Conservation (phyloP, 2,888 invertebrate species). For the Marronus borbonicus region DNA sequence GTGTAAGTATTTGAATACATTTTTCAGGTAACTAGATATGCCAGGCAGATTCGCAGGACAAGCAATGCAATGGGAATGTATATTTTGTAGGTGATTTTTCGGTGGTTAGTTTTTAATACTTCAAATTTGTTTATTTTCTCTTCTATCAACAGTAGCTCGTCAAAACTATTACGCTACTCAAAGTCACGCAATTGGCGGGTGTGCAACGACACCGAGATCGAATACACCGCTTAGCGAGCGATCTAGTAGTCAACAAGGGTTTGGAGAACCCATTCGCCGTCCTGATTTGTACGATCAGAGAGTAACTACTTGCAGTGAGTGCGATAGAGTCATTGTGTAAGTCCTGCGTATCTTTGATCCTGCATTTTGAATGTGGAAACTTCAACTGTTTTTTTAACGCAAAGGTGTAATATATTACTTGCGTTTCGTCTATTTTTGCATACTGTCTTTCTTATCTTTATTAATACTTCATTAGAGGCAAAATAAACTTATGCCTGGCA, state of each 20-base stretch:
- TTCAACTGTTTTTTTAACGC: conserved; percentile 1
- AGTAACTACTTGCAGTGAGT: conserved; percentile 84
- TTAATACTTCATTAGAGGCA: conserved; percentile 7
- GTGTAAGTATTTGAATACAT: conserved; percentile 83
- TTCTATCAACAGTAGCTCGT: conserved; percentile 63
- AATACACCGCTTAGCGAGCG: conserved; percentile 71
- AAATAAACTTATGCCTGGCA: conserved; percentile 6
- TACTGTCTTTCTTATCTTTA: background rate
- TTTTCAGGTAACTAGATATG: conserved; percentile 24
- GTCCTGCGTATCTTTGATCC: conserved; percentile 69
- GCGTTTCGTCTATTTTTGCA: background rate
- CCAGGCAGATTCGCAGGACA: background rate
- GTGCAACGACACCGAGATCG: conserved; percentile 75
- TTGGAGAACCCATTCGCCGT: conserved; percentile 66
- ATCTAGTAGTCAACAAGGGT: conserved; percentile 59
- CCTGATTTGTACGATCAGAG: conserved; percentile 68
- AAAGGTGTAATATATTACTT: background rate
- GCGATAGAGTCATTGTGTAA: conserved; percentile 92
- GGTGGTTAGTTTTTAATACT: conserved; percentile 17
- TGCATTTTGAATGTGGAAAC: conserved; percentile 56
- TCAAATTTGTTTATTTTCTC: conserved; percentile 45
- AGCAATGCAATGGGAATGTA: background rate
- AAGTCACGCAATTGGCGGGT: conserved; percentile 82
- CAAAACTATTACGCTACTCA: conserved; percentile 82
- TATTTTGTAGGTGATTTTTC: conserved; percentile 24